Percentiles rank a stretch among this genome's conserved stretches.
Conservation (phyloP, 2,797 vertebrate species). For the Chelmon rostratus region DNA sequence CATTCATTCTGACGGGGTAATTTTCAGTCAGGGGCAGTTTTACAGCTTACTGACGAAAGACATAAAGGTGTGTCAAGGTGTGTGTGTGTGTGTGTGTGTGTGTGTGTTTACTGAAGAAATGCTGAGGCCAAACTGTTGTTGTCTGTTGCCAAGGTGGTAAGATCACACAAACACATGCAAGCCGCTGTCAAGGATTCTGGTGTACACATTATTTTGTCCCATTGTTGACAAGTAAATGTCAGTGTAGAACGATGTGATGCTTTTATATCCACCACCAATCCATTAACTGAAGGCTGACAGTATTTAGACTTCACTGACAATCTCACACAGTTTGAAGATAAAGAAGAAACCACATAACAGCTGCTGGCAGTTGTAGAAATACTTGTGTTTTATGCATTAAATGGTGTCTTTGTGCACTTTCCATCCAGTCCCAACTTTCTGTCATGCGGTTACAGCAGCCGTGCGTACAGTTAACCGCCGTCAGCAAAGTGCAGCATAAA, state of each 20-base stretch:
- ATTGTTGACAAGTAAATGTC: background rate
- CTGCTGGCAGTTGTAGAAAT: background rate
- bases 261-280: background rate
- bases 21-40: constrained; percentile 27
- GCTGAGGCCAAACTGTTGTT: constrained; percentile 1
- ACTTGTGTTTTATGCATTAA: background rate
- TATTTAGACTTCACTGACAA: background rate
- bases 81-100: constrained; percentile 12
- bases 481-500: constrained; percentile 48
- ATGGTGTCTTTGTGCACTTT: background rate
- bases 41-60: constrained; percentile 1
- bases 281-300: background rate
- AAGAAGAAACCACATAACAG: too few species aligned
- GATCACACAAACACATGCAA: background rate
- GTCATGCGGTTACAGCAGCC: constrained; percentile 22
- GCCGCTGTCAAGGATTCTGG: constrained; percentile 4
- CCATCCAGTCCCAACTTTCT: constrained; percentile 31
- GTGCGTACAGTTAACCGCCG: constrained; percentile 25
- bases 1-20: constrained; percentile 20
- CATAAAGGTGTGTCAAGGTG: constrained; percentile 13
- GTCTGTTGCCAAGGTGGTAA: background rate
- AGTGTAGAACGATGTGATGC: background rate
- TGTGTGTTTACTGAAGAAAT: background rate
- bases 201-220: background rate
- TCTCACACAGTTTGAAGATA: background rate